Conservation (phyloP, 1,140 invertebrate species). For the Macrobrachium rosenbergii region DNA sequence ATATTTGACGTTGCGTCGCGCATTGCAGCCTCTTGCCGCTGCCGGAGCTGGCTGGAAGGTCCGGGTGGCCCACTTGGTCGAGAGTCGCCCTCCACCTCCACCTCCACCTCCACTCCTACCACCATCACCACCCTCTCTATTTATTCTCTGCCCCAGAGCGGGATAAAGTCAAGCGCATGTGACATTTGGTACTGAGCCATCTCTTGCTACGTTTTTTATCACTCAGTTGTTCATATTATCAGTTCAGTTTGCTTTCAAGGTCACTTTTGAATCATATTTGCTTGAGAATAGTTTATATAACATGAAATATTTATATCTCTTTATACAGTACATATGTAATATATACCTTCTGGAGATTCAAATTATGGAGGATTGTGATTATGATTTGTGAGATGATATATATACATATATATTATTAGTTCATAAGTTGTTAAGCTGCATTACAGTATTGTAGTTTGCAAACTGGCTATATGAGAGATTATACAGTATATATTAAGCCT, state of each 20-base stretch:
- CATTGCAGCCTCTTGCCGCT: slow-evolving; percentile 60
- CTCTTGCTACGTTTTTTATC: slow-evolving; percentile 61
- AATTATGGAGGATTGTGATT: too few relatives aligned
- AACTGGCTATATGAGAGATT: slow-evolving; percentile 38
- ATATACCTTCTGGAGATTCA: not conserved
- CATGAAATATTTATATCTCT: not conserved
- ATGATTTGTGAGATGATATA: not conserved
- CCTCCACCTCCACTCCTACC: slow-evolving; percentile 52
- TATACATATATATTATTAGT: slow-evolving; percentile 1
- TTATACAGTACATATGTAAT: slow-evolving; percentile 6
- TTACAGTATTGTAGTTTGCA: slow-evolving; percentile 50
- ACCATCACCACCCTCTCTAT: slow-evolving; percentile 60
- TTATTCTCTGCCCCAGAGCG: slow-evolving; percentile 62
- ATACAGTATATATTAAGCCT: slow-evolving; percentile 6
- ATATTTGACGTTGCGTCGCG: slow-evolving; percentile 62
- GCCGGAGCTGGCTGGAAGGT: slow-evolving; percentile 57
- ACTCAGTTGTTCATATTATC: slow-evolving; percentile 54
- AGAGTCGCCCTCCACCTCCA: slow-evolving; percentile 55
- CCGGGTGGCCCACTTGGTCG: slow-evolving; percentile 58
- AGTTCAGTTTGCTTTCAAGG: slow-evolving; percentile 58
- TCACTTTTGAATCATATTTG: slow-evolving; percentile 46
- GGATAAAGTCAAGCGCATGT: slow-evolving; percentile 63
- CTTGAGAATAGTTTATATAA: slow-evolving; percentile 18
- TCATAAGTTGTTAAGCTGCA: too few relatives aligned
- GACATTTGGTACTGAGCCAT: slow-evolving; percentile 62